Conservation (phyloP, 2,797 vertebrate species). For the Geotrypetes seraphini region DNA sequence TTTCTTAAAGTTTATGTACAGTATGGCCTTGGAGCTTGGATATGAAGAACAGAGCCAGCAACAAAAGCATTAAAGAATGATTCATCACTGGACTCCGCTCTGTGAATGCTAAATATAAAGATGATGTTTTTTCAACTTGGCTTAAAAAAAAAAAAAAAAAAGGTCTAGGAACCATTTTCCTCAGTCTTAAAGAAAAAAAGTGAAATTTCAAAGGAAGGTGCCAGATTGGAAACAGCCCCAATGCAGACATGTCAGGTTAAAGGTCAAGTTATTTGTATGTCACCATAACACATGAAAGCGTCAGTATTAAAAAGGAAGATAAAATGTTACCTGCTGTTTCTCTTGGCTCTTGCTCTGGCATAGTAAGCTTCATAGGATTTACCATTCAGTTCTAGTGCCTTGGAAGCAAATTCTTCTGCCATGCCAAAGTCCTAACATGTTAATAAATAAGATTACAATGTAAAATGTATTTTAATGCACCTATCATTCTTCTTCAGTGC, state of each 20-base stretch:
- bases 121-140: too few relatives aligned
- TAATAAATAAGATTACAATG: too few relatives aligned
- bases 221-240: too few relatives aligned
- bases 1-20: too few relatives aligned
- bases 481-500: too few relatives aligned
- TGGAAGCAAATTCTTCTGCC: conserved; percentile 96
- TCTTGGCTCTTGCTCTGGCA: conserved; percentile 90
- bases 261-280: not conserved
- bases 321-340: conserved; percentile 85
- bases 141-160: not conserved
- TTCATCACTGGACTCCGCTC: too few relatives aligned
- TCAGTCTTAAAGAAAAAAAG: not conserved
- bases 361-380: conserved; percentile 95
- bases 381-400: conserved; percentile 92
- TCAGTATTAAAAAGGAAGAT: not conserved
- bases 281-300: not conserved
- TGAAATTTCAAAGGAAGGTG: not conserved
- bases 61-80: too few relatives aligned
- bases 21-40: too few relatives aligned
- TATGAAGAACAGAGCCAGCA: too few relatives aligned
- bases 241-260: too few relatives aligned
- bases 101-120: too few relatives aligned
- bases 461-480: too few relatives aligned
- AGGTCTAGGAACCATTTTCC: not conserved
- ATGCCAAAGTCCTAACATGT: conserved; percentile 97